Base-by-base conservation (phyloP, 1,140 invertebrate genomes). In the Tetramorium parvispinum region DNA sequence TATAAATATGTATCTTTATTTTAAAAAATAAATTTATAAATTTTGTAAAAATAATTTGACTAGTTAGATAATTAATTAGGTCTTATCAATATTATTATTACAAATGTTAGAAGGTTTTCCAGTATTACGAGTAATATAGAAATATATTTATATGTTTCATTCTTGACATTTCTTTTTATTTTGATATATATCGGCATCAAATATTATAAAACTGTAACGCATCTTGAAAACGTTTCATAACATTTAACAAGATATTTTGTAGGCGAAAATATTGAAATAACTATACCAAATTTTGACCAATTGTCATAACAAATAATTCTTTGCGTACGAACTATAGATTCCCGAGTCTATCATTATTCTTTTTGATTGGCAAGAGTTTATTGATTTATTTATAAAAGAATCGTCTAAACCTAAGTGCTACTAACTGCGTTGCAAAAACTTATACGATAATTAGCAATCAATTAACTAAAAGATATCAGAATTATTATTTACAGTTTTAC, bases 381-480 rank as follows among this genome's bases (percentile, higher is more conserved):
- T 32, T 32, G 16, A 59, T 46, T 73, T 83, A 73, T 83, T 73
- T 83, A 83, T 73, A 83, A 83, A 83, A 83, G 53, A 83, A 73
- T 83, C n/a, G 8, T 27, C 79, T 83, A 81, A 66, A 81, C 40
- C 63, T 81, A 83, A 83, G 59, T 32, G 43, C 79, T 71, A 81
- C 40, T 65, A 82, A 82, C 71, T 51, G 55, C 49, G 43, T 77
- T 85, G 73, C 71, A 85, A 65, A 79, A 85, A 77, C 82, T 85
- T 85, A 85, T 66, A 78, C 1, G 18, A 75, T 83, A 83, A 53
- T 73, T 73, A 73, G 18, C 68, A 73, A 83, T 83, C 21, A 24
- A 46, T 57, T 59, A 37, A 13, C 21, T 73, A 46, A 57, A 46
- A 8, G 2, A 46, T 57, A 73, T 16, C 27, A 73, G 18, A 83